Evolutionary conservation across 2,888 invertebrate genomes (phyloP).

Genomic region (Pantelozetes paolii): DNA sequence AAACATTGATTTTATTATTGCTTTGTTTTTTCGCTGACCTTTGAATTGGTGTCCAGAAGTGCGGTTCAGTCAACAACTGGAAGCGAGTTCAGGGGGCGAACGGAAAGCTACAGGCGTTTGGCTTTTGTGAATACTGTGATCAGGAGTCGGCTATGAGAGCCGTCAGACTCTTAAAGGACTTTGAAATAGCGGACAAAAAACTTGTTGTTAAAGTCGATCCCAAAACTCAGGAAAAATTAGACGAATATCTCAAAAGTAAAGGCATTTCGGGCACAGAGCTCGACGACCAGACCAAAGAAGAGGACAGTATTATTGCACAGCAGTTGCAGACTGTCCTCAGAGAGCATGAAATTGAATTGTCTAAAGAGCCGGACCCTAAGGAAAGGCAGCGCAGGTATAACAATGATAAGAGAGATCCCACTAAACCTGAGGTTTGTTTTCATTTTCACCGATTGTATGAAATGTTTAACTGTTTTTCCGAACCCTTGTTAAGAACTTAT

Average conservation of each 20-base stretch:
- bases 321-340: constrained; percentile 73
- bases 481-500: constrained; percentile 53
- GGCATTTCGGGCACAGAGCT: constrained; percentile 53
- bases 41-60: constrained; percentile 59
- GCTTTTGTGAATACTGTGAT: constrained; percentile 94
- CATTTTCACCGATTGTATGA: neutral
- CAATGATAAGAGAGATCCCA: constrained; percentile 17
- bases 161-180: constrained; percentile 83
- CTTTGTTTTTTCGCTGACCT: constrained; percentile 12
- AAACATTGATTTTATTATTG: neutral
- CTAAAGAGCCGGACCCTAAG: constrained; percentile 49
- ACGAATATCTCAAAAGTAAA: constrained; percentile 63
- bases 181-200: constrained; percentile 85
- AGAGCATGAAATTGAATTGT: constrained; percentile 69
- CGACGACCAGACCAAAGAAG: constrained; percentile 69
- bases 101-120: constrained; percentile 71
- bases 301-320: constrained; percentile 69
- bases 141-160: constrained; percentile 93
- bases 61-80: constrained; percentile 93
- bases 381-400: constrained; percentile 23
- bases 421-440: constrained; percentile 38
- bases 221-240: constrained; percentile 88
- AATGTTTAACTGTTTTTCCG: constrained; percentile 12
- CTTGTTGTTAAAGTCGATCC: constrained; percentile 92
- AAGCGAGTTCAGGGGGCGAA: constrained; percentile 80